Conservation (phyloP, 2,888 invertebrate species). For the Sceliomorpha sp. region DNA sequence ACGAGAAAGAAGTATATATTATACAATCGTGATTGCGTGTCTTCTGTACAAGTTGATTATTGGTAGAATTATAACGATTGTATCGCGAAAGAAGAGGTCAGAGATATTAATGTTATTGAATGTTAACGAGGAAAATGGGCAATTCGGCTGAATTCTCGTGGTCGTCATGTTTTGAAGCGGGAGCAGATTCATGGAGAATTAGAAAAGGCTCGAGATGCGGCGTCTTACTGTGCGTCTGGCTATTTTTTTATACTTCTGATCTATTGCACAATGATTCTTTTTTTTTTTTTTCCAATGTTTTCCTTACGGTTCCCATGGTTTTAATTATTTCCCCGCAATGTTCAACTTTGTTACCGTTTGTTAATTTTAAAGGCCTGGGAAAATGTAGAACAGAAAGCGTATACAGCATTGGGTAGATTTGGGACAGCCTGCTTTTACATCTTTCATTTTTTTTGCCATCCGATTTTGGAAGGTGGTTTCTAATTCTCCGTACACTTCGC, state of each 20-base stretch:
- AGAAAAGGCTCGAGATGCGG: slow-evolving; percentile 17
- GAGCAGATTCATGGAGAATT: slow-evolving; percentile 30
- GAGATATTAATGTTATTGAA: slow-evolving; percentile 57
- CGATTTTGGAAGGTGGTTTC: slow-evolving; percentile 5
- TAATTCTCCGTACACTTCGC: slow-evolving; percentile 44
- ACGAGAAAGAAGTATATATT: too few species aligned
- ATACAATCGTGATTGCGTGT: slow-evolving; percentile 57
- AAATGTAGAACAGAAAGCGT: too few species aligned
- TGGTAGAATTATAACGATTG: slow-evolving; percentile 61
- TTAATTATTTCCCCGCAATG: too few species aligned
- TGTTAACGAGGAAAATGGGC: slow-evolving; percentile 59
- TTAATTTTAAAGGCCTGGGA: too few species aligned
- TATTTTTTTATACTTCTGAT: slow-evolving; percentile 27
- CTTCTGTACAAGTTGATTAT: slow-evolving; percentile 71
- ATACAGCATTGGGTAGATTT: background rate
- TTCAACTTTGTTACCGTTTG: too few species aligned
- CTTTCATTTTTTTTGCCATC: background rate
- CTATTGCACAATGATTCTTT: slow-evolving; percentile 1
- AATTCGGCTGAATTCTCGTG: too few species aligned
- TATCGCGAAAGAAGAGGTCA: slow-evolving; percentile 5
- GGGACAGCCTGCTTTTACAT: background rate
- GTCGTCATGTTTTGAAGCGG: too few species aligned
- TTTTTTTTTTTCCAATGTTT: too few species aligned
- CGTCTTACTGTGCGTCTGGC: slow-evolving; percentile 4
- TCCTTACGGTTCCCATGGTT: too few species aligned